Percentiles rank a stretch among this genome's conserved stretches.
Evolutionary conservation across 2,113 vertebrate genomes (phyloP).

Genomic region (Labrus mixtus): DNA sequence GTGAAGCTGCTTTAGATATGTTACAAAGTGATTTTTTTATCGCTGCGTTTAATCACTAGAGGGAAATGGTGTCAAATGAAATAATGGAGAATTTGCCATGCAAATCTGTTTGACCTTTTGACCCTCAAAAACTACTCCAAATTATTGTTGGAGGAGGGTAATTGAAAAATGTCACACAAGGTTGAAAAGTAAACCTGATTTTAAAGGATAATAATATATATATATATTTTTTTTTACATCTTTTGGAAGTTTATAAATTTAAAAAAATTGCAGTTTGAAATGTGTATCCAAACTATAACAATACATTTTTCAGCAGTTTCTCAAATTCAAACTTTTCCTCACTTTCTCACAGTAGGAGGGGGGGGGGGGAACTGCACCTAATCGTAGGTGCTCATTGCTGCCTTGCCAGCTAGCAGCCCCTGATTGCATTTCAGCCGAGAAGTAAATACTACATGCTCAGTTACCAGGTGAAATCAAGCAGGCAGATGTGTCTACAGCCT

Average conservation of each 20-base stretch:
- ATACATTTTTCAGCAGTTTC: constrained; percentile 25
- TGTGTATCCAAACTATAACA: constrained; percentile 8
- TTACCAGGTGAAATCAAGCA: constrained; percentile 86
- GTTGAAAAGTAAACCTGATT: too few species aligned
- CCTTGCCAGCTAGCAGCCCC: constrained; percentile 77
- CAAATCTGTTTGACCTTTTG: too few species aligned
- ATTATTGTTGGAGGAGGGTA: too few species aligned
- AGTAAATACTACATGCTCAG: constrained; percentile 86
- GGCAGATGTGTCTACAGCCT: constrained; percentile 81
- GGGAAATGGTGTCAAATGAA: too few species aligned
- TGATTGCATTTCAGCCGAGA: constrained; percentile 83
- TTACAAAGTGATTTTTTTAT: too few species aligned
- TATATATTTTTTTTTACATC: neutral
- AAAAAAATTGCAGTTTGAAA: neutral
- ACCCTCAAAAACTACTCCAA: too few species aligned
- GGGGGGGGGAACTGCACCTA: constrained; percentile 28
- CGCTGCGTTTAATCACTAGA: too few species aligned
- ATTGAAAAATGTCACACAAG: too few species aligned
- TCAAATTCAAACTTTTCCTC: constrained; percentile 32
- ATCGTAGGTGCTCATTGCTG: constrained; percentile 72
- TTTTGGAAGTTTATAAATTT: neutral
- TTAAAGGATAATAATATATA: too few species aligned
- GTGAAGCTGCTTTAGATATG: too few species aligned
- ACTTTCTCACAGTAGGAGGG: constrained; percentile 33
- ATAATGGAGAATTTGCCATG: too few species aligned